Evolutionary conservation across 2,113 vertebrate genomes (phyloP).

Genomic region (Cavia aperea): DNA sequence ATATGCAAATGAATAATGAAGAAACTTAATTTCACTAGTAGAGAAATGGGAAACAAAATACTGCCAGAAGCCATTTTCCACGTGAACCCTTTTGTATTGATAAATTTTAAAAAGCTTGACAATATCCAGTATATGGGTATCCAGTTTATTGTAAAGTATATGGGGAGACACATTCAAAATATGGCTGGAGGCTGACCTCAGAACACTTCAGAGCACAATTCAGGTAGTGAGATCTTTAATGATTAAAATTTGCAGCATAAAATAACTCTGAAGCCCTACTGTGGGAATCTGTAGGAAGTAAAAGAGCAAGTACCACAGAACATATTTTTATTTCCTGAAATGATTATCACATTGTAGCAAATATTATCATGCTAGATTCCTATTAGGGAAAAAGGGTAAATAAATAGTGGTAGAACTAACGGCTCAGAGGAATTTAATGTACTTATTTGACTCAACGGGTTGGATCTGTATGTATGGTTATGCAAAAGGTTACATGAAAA

Average conservation of each 20-base stretch:
- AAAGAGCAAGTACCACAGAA: background rate
- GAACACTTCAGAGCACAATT: background rate
- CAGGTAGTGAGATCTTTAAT: background rate
- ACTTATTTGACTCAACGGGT: background rate
- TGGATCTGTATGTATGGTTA: background rate
- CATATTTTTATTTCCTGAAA: slow-evolving; percentile 3
- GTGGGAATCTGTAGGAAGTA: background rate
- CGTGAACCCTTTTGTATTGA: background rate
- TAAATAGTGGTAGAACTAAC: background rate
- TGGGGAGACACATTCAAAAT: background rate
- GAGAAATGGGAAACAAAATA: slow-evolving; percentile 7
- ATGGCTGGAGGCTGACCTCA: background rate
- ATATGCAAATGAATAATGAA: background rate
- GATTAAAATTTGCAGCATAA: slow-evolving; percentile 23
- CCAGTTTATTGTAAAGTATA: background rate
- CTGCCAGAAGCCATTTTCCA: background rate
- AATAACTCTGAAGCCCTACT: background rate
- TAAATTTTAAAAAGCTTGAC: background rate
- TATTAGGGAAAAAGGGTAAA: background rate
- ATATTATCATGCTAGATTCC: background rate
- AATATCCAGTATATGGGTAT: background rate
- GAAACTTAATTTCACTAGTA: background rate
- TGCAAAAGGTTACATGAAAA: background rate
- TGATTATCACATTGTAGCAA: background rate
- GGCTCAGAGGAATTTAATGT: background rate